Evolutionary conservation across 2,797 vertebrate genomes (phyloP).

Genomic region (Pteronotus mesoamericanus): DNA sequence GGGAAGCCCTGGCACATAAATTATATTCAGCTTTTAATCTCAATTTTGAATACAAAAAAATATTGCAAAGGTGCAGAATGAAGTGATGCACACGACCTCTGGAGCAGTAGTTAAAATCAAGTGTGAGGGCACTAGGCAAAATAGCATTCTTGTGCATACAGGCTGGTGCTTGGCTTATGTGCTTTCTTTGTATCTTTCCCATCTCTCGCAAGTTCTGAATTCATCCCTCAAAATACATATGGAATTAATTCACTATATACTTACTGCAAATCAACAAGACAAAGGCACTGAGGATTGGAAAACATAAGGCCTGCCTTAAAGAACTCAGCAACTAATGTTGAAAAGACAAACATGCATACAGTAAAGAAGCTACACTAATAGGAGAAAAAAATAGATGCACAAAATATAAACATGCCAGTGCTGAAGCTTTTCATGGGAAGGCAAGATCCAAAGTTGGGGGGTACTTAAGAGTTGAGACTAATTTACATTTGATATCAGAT

Average conservation of each 20-base stretch:
- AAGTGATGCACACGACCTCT: not conserved
- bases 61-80: not conserved
- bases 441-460: not conserved
- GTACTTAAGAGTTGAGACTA: not conserved
- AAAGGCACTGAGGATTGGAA: conserved; percentile 44
- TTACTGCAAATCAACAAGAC: conserved; percentile 61
- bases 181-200: not conserved
- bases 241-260: conserved; percentile 60
- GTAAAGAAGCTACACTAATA: not conserved
- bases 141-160: not conserved
- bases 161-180: not conserved
- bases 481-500: conserved; percentile 5
- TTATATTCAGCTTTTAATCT: not conserved
- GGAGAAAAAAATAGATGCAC: not conserved
- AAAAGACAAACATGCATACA: not conserved
- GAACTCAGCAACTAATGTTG: not conserved
- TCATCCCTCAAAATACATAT: conserved; percentile 52
- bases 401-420: not conserved
- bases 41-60: not conserved
- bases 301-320: conserved; percentile 2
- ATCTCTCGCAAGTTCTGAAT: conserved; percentile 4
- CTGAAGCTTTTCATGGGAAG: not conserved
- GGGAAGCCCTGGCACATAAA: not conserved
- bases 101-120: not conserved
- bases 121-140: not conserved